Evolutionary conservation across 2,888 invertebrate genomes (phyloP), one percentile per base, ranked within the genome.

Genomic region (Mesoligia furuncula): DNA sequence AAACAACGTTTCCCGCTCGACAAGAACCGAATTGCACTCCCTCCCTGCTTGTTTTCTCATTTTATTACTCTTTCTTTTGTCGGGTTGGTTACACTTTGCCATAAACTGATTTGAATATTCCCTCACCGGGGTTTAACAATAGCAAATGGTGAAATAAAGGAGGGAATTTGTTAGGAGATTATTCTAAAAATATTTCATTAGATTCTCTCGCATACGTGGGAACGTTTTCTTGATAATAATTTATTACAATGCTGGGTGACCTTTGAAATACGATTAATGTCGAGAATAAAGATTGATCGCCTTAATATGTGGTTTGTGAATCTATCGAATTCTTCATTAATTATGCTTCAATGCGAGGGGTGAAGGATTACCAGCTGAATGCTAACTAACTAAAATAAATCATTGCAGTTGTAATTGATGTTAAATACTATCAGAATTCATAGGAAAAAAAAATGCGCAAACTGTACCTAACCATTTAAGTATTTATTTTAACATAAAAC

Each of bases 1-100:
- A 91, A 92, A 90, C 90, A 90, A 89, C 90, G 87, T 90, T 91
- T 87, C 87, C 84, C 87, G 85, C 86, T 88, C 88, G 86, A 90
- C 89, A 90, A 89, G 88, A 89, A 92, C 90, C 89, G 89, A 91
- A 90, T 91, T 90, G 91, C 90, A 89, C 85, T 89, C 82, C 80
- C 85, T 84, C 79, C 85, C 79, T 80, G 87, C 85, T 90, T 92
- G 89, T 91, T 91, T 89, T 86, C 88, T 79, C 87, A 88, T 91
- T 90, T 90, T 91, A 90, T 90, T 91, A 89, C 87, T 81, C 78
- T 89, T 90, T 88, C 86, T 89, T 87, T 86, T 86, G 85, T 86
- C 83, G 84, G 77, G 80, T 84, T 76, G 84, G 88, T 87, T 86
- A 88, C 88, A 85, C 84, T 88, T 88, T 68, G 77, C 88, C 68